A percentile compares a stretch with the other conserved stretches of the same genome.
phyloP scores from a whole-genome alignment of 2,113 vertebrate species.

The Myiagra hebetior region DNA sequence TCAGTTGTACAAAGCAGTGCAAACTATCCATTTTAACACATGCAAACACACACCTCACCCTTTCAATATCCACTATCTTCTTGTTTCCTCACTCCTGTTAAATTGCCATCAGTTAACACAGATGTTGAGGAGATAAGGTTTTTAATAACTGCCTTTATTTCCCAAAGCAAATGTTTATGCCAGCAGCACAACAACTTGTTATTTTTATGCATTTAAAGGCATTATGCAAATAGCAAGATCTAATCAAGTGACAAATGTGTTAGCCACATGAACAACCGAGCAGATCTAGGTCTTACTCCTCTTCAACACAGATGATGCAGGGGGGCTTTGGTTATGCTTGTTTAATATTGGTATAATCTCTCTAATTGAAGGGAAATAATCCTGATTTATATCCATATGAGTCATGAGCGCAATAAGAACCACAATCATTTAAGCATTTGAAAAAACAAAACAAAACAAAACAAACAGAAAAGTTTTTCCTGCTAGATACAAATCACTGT shows the following conservation, averaged over 20 bases:
- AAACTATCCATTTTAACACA: neutral
- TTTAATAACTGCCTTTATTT: slow-evolving; percentile 16
- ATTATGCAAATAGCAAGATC: slow-evolving; percentile 39
- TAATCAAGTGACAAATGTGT: neutral
- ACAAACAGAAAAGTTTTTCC: neutral
- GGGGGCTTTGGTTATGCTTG: neutral
- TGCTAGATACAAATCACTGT: slow-evolving; percentile 2
- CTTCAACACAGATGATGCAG: neutral
- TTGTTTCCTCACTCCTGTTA: neutral
- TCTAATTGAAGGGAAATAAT: slow-evolving; percentile 15
- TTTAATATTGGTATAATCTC: neutral
- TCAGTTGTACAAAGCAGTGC: neutral
- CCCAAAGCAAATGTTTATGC: neutral
- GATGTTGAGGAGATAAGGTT: neutral
- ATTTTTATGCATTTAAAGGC: neutral
- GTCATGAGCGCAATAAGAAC: neutral
- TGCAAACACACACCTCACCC: neutral
- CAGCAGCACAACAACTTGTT: neutral
- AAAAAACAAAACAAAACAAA: neutral
- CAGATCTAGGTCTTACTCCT: neutral
- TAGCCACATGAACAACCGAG: neutral
- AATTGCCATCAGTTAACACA: neutral
- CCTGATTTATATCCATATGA: neutral
- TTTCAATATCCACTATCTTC: neutral
- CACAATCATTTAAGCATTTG: neutral